Percentiles rank a stretch among this genome's conserved stretches.
Evolutionary conservation across 2,888 invertebrate genomes (phyloP).

Genomic region (Cremastinae sp.): DNA sequence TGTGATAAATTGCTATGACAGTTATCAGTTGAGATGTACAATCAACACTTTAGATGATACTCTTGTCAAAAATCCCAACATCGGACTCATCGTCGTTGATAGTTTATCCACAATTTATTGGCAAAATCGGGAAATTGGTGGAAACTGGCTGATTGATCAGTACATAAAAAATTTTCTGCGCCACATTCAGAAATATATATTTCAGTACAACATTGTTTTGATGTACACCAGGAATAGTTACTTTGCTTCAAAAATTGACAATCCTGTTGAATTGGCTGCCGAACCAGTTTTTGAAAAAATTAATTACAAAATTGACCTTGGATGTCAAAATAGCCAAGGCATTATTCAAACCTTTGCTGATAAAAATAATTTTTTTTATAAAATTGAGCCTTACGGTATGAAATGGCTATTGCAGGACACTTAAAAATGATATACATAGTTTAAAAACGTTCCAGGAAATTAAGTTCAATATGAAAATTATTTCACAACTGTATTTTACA

Average conservation of each 20-base stretch:
- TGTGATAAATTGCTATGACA: constrained; percentile 78
- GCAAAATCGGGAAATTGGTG: constrained; percentile 74
- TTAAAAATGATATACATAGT: too few relatives aligned
- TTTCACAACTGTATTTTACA: constrained; percentile 27
- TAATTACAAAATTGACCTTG: constrained; percentile 79
- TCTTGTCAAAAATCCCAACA: constrained; percentile 77
- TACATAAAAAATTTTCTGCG: constrained; percentile 81
- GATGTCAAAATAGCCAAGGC: constrained; percentile 55
- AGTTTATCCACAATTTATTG: constrained; percentile 82
- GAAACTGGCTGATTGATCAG: constrained; percentile 79
- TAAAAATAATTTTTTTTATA: constrained; percentile 41
- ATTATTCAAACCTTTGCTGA: constrained; percentile 45
- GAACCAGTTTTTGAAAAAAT: constrained; percentile 73
- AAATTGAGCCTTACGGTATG: constrained; percentile 56
- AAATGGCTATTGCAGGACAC: constrained; percentile 50
- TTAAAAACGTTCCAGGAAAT: too few relatives aligned
- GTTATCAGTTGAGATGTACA: constrained; percentile 75
- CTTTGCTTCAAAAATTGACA: constrained; percentile 78
- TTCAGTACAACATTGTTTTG: constrained; percentile 81
- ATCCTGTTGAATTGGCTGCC: constrained; percentile 72
- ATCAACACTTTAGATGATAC: constrained; percentile 78
- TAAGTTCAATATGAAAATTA: constrained; percentile 26
- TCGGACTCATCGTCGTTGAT: constrained; percentile 81
- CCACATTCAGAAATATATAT: constrained; percentile 80
- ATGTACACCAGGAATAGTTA: constrained; percentile 82